Evolutionary conservation across 2,888 invertebrate species (phyloP).

Genomic region (Nowickia ferox): DNA sequence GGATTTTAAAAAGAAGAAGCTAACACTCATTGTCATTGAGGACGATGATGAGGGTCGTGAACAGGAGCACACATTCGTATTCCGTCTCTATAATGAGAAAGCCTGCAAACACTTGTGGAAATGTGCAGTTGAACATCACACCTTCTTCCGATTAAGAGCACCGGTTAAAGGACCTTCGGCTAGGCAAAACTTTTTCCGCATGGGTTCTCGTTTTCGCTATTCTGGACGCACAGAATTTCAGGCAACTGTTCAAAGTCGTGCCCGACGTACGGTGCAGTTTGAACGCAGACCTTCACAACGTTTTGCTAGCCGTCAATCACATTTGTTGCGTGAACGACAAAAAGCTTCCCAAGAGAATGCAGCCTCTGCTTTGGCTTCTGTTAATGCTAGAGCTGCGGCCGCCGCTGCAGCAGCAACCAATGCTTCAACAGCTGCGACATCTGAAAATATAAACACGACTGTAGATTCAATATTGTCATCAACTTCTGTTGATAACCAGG

Average conservation of each 20-base stretch:
- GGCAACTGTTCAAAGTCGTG: conserved; percentile 94
- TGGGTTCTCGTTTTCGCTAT: conserved; percentile 97
- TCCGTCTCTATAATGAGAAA: conserved; percentile 96
- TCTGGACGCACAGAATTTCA: conserved; percentile 99
- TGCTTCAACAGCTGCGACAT: conserved; percentile 27
- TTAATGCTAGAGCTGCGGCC: conserved; percentile 79
- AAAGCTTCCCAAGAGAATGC: conserved; percentile 81
- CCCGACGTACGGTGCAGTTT: conserved; percentile 96
- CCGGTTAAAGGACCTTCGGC: conserved; percentile 94
- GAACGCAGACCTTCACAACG: conserved; percentile 98
- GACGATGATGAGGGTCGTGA: conserved; percentile 98
- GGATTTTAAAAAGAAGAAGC: conserved; percentile 98
- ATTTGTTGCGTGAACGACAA: conserved; percentile 92
- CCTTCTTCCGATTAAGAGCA: conserved; percentile 97
- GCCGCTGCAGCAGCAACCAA: conserved; percentile 76
- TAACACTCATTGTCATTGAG: conserved; percentile 98
- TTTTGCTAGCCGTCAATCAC: conserved; percentile 96
- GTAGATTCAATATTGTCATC: conserved; percentile 78
- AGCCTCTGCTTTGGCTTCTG: conserved; percentile 78
- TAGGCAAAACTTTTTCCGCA: conserved; percentile 97
- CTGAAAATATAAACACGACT: conserved; percentile 74
- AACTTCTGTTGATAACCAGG: conserved; percentile 68
- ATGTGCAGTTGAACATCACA: conserved; percentile 99
- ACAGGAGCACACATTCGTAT: conserved; percentile 99
- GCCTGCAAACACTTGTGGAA: conserved; percentile 99